Evolutionary conservation across 2,888 invertebrate genomes (phyloP), one percentile per base, ranked within the genome.

Genomic region (Phania funesta): DNA sequence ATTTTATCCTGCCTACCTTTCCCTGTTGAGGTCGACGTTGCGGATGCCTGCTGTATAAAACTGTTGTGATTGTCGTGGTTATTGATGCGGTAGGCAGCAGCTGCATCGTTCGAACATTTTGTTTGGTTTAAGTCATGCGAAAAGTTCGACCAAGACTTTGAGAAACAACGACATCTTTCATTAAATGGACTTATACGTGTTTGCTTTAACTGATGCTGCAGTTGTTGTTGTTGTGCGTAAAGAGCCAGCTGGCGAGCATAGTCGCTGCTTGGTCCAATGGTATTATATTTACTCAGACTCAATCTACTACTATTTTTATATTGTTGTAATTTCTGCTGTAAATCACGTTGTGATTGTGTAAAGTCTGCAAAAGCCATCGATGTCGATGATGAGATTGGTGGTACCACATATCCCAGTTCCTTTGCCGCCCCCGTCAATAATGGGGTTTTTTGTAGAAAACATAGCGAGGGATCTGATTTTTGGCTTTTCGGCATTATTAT

Each of bases 71-170:
- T 86, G 84, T 70, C 84, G 81, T 64, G 84, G 84, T 29, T 70
- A 38, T 32, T 82, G 38, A 22, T 50, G 46, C 44, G 64, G 65
- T 65, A 75, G 22, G 24, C 29, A 18, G 52, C 32, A 46, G 46
- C 16, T 11, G 70, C 9, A 76, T 77, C 54, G 80, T 82, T 77
- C 83, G 86, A 41, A 62, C 84, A 48, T 32, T 73, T 35, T 86
- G 87, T 67, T 44, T 86, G 86, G 81, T 84, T 80, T 44, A 87
- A 86, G 85, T 87, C 89, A 84, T 88, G 87, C 52, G 90, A 87
- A 84, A 91, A 91, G 85, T 88, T 90, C 81, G 90, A 88, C 84
- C 91, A 84, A n/a, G 91, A 91, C 80, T 91, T 90, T 6, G 90
- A 90, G 73, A 91, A 90, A 85, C 90, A 90, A 62, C 90, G 90